Conservation (phyloP, 2,888 invertebrate genomes). For the Ethmia dodecea region DNA sequence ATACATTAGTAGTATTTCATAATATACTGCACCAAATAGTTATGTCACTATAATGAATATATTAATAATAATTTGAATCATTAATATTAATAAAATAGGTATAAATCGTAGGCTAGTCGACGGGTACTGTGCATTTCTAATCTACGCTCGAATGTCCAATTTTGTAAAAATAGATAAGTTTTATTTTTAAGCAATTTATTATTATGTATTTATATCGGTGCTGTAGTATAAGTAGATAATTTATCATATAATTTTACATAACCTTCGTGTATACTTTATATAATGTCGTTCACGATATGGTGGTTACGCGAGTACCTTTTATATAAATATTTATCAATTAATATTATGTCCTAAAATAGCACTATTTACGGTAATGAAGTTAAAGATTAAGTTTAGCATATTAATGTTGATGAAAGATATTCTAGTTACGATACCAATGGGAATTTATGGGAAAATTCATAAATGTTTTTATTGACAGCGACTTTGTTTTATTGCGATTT, state of each 20-base stretch:
- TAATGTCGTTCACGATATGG: conserved; percentile 45
- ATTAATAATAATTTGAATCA: conserved; percentile 21
- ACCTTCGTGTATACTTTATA: conserved; percentile 27
- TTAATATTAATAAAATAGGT: no score
- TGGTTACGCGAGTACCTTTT: conserved; percentile 76
- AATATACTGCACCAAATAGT: conserved; percentile 47
- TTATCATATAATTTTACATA: conserved; percentile 27
- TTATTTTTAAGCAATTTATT: conserved; percentile 25
- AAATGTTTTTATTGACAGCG: conserved; percentile 17
- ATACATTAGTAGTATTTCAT: conserved; percentile 24
- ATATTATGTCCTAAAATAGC: conserved; percentile 24
- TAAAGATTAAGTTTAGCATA: conserved; percentile 21
- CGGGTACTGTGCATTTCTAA: conserved; percentile 72
- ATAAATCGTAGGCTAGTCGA: conserved; percentile 75
- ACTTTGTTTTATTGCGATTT: conserved; percentile 24
- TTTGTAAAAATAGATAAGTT: conserved; percentile 57
- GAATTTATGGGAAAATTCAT: conserved; percentile 18
- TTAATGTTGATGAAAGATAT: conserved; percentile 29
- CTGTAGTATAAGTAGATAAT: conserved; percentile 45
- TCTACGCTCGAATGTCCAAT: conserved; percentile 61
- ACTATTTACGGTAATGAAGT: no score
- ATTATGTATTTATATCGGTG: conserved; percentile 43
- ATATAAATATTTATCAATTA: conserved; percentile 36
- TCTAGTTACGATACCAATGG: conserved; percentile 18
- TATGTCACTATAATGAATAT: conserved; percentile 17